These are phyloP conservation scores for Trematomus bernacchii DNA, from an alignment of 2,797 vertebrate species.

Conservation along the genomic window DNA sequence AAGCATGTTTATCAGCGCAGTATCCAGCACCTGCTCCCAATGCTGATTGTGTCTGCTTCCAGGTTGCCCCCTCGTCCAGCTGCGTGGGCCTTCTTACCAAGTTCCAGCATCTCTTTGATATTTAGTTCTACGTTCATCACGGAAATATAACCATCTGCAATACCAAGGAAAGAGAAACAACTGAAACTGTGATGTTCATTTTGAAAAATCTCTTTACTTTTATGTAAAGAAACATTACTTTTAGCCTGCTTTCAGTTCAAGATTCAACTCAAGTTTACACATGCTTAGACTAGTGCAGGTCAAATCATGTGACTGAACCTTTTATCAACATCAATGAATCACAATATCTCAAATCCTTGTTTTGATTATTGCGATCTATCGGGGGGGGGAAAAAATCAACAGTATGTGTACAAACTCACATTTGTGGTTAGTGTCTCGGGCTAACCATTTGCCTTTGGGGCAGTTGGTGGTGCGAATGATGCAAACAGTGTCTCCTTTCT, in stretches of 20 bases:
- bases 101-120: conserved; percentile 83
- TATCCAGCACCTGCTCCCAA: conserved; percentile 80
- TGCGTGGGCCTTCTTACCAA: conserved; percentile 83
- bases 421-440: conserved; percentile 75
- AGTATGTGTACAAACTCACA: conserved; percentile 80
- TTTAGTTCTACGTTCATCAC: conserved; percentile 83
- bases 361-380: neutral
- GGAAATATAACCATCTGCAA: conserved; percentile 84
- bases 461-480: conserved; percentile 81
- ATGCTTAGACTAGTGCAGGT: too few relatives aligned
- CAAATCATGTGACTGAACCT: neutral
- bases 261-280: neutral
- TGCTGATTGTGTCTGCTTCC: conserved; percentile 82
- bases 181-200: neutral
- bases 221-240: neutral
- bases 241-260: neutral
- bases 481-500: conserved; percentile 79
- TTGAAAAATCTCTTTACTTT: neutral
- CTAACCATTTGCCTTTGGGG: conserved; percentile 83
- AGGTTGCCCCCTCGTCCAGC: conserved; percentile 68
- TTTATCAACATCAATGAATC: too few relatives aligned
- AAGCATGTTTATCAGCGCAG: neutral
- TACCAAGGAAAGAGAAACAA: neutral
- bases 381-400: neutral
- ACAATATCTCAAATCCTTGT: neutral